Percentiles rank a stretch among this genome's conserved stretches.
Conservation (phyloP, 23 tunicate genomes). For the Styela plicata region DNA sequence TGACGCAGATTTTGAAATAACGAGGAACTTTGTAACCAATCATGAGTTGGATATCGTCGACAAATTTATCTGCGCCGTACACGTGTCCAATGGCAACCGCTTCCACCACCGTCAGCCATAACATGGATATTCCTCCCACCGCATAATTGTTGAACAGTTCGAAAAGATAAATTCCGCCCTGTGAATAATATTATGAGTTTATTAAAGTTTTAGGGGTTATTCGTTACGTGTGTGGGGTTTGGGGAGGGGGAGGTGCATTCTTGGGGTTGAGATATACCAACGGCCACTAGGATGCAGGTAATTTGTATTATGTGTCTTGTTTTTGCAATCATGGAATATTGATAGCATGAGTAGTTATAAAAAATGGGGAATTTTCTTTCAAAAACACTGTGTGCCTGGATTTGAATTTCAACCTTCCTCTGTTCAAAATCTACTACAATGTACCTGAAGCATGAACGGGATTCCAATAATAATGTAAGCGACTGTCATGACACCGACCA, state of each 20-base stretch:
- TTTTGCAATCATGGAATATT: too few relatives aligned
- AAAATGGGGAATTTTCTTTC: too few relatives aligned
- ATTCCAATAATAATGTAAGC: constrained; percentile 31
- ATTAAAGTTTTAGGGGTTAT: too few relatives aligned
- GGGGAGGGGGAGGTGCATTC: too few relatives aligned
- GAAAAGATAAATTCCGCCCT: constrained; percentile 66
- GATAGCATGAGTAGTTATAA: too few relatives aligned
- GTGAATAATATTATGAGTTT: too few relatives aligned
- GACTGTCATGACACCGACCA: neutral
- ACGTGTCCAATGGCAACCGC: constrained; percentile 55
- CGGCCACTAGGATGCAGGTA: too few relatives aligned
- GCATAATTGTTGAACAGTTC: constrained; percentile 68
- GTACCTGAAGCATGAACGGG: constrained; percentile 27
- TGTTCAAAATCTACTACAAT: neutral
- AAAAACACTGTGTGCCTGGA: too few relatives aligned
- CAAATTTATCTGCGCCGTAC: constrained; percentile 43
- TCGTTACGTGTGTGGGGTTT: too few relatives aligned
- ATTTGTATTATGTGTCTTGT: too few relatives aligned
- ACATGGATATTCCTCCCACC: constrained; percentile 45
- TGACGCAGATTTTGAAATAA: constrained; percentile 38
- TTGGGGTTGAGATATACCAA: too few relatives aligned
- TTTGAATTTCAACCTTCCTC: too few relatives aligned
- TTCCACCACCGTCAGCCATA: constrained; percentile 43
- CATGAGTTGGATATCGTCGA: constrained; percentile 54
- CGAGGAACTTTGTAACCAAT: constrained; percentile 54